Base-by-base conservation (phyloP, 2,888 invertebrate genomes). In the Agriopis aurantiaria region DNA sequence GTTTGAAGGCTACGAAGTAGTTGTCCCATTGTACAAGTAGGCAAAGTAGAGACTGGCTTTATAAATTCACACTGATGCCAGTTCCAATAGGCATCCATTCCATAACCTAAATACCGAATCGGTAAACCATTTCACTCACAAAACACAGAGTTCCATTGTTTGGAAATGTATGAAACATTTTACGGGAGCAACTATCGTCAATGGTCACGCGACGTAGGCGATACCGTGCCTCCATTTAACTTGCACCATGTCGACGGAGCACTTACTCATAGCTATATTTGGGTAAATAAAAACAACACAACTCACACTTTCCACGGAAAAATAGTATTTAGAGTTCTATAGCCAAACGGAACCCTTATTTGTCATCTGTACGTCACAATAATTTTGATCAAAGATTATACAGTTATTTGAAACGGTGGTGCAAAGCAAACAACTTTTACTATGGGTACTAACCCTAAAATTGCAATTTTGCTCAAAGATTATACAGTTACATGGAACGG, bases 141-240 rank as follows among this genome's bases (percentile, higher is more conserved):
- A 65, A 71, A 66, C 61, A 56, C 61, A 56, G 65, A 66, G 73
- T 71, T 69, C 70, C 65, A 75, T 78, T 80, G 77, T 80, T 73
- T 56, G 64, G 65, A 72, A 73, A 75, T 75, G 80, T 72, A 73
- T 74, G 71, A 69, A 76, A 73, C 72, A 70, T 75, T 77, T 74
- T 74, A 75, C 73, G 65, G 76, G 62, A 55, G 56, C 67, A 61
- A 61, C 65, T 71, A 75, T 75, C 68, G 75, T 74, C 72, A 66
- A 75, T 69, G 67, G 78, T 81, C 82, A 82, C 80, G 82, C 82
- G 65, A 82, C 51, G 60, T 69, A 60, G 68, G 52, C 60, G 53
- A 63, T 65, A 48, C 67, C 65, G 67, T 58, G 68, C 61, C 45
- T 56, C 57, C 58, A 57, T 49, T 62, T 58, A 62, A 40, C 52